These are phyloP conservation scores for Aphaenogaster rudis DNA, from an alignment of 1,140 invertebrate genomes.

Conservation along the genomic window DNA sequence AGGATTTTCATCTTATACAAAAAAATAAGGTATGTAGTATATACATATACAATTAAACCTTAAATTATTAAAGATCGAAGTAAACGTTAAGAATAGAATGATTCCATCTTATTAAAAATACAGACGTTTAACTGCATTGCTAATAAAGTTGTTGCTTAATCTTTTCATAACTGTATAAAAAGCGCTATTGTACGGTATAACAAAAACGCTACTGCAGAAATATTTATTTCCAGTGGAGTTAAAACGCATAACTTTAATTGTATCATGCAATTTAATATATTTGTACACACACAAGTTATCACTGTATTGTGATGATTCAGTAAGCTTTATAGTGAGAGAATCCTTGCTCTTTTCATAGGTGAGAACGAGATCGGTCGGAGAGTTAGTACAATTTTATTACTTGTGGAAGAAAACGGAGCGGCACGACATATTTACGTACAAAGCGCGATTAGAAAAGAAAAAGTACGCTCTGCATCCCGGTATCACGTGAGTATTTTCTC, in stretches of 20 bases:
- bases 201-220: neutral
- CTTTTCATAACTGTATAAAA: neutral
- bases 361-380: conserved; percentile 97
- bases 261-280: neutral
- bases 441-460: conserved; percentile 92
- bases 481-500: conserved; percentile 88
- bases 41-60: neutral
- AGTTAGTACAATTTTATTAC: conserved; percentile 99
- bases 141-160: neutral
- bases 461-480: conserved; percentile 93
- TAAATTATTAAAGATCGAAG: neutral
- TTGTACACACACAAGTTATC: neutral
- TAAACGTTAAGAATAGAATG: neutral
- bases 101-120: neutral
- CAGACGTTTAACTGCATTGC: neutral
- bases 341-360: conserved; percentile 87
- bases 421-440: conserved; percentile 95
- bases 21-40: conserved; percentile 93
- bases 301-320: neutral
- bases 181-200: neutral
- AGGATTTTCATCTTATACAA: conserved; percentile 98
- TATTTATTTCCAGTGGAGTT: neutral
- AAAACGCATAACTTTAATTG: neutral
- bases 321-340: neutral
- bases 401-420: conserved; percentile 99